Percentiles rank a stretch among this genome's conserved stretches.
These are phyloP conservation scores for Octopus sinensis DNA, from an alignment of 1,140 invertebrate species.

Conservation along the genomic window DNA sequence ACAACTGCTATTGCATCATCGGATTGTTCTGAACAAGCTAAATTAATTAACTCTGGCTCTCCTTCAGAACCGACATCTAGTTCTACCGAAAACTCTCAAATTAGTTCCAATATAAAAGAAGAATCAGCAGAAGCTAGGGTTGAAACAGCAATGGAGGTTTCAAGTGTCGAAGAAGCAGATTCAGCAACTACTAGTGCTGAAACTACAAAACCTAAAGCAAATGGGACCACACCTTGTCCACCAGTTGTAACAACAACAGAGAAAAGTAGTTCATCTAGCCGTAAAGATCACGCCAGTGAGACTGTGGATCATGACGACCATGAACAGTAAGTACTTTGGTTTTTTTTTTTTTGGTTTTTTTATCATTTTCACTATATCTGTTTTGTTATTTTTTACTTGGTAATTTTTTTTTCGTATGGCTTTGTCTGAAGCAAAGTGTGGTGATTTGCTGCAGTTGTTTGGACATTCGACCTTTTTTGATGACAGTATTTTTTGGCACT, in stretches of 20 bases:
- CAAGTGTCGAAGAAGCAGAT: not conserved
- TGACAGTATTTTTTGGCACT: too few relatives aligned
- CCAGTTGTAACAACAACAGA: not conserved
- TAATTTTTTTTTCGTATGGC: too few relatives aligned
- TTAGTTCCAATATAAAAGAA: not conserved
- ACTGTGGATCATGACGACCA: not conserved
- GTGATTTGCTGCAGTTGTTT: too few relatives aligned
- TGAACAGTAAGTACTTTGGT: not conserved
- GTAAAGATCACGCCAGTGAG: not conserved
- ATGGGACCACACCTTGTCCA: not conserved
- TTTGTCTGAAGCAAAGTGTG: too few relatives aligned
- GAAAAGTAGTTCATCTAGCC: not conserved
- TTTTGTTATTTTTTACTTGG: not conserved
- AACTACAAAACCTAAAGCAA: not conserved
- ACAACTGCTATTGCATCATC: not conserved
- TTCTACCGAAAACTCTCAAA: not conserved
- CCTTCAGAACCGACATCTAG: not conserved
- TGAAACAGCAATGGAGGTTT: not conserved
- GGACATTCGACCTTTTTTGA: too few relatives aligned
- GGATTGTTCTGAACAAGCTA: not conserved
- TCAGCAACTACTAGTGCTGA: not conserved
- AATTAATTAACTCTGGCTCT: not conserved
- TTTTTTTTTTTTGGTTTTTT: not conserved
- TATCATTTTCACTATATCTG: not conserved
- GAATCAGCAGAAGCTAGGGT: not conserved